A percentile compares a stretch with the other conserved stretches of the same genome.
Conservation (phyloP, 2,888 invertebrate species). For the Scaptomyza cyrtandrae region DNA sequence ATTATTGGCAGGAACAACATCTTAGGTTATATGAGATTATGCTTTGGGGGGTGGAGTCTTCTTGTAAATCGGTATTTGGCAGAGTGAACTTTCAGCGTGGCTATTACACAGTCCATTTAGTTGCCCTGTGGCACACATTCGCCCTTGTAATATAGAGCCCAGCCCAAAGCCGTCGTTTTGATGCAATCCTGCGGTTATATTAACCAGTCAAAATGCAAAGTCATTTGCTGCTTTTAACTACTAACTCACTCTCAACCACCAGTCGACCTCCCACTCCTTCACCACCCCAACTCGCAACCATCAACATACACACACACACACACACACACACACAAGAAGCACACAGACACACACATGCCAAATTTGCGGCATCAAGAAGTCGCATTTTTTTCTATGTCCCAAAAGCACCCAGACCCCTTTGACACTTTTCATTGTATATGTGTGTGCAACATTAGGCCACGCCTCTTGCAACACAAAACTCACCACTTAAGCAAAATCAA, state of each 20-base stretch:
- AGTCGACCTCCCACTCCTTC: not conserved
- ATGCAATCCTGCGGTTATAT: conserved; percentile 83
- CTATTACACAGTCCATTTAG: conserved; percentile 66
- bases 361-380: conserved; percentile 84
- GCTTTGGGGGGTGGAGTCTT: conserved; percentile 77
- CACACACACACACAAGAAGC: conserved; percentile 16
- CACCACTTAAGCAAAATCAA: conserved; percentile 40
- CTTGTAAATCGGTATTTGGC: conserved; percentile 45
- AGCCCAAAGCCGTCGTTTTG: conserved; percentile 49
- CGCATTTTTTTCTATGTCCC: conserved; percentile 82
- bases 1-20: conserved; percentile 25
- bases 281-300: conserved; percentile 7
- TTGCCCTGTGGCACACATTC: conserved; percentile 33
- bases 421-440: conserved; percentile 10
- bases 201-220: conserved; percentile 84
- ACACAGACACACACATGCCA: conserved; percentile 58
- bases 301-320: conserved; percentile 17
- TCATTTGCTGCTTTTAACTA: conserved; percentile 61
- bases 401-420: conserved; percentile 35
- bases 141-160: conserved; percentile 5
- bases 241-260: conserved; percentile 29
- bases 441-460: conserved; percentile 36
- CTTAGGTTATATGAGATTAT: conserved; percentile 41
- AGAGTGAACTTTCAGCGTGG: conserved; percentile 17
- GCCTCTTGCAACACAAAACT: conserved; percentile 41